Percentiles rank a stretch among this genome's conserved stretches.
Evolutionary conservation across 2,888 invertebrate genomes (phyloP).

Genomic region (Hydrotaea cyrtoneurina): DNA sequence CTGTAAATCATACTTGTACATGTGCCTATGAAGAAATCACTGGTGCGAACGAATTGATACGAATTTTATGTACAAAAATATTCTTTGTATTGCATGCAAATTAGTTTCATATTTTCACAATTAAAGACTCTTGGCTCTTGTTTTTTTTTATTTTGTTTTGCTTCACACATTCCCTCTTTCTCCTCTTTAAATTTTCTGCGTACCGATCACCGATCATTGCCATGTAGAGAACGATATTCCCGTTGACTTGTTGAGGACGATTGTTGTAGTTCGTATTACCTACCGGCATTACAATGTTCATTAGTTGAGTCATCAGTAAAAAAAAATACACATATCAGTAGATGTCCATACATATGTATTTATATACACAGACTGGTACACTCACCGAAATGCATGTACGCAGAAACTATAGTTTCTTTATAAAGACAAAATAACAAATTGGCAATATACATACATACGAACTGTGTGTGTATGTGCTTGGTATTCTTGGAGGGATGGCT

Average conservation of each 20-base stretch:
- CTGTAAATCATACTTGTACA: too few species aligned
- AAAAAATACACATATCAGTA: background rate
- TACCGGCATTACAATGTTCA: background rate
- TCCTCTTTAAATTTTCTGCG: background rate
- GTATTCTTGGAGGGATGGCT: constrained; percentile 23
- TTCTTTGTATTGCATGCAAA: constrained; percentile 45
- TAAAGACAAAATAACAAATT: constrained; percentile 8
- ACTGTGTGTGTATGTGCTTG: background rate
- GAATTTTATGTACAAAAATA: too few species aligned
- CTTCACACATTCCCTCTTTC: background rate
- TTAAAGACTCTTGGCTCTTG: background rate
- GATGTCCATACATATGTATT: constrained; percentile 9
- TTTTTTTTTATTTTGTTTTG: background rate
- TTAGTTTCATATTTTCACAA: constrained; percentile 45
- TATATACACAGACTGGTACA: background rate
- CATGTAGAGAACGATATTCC: background rate
- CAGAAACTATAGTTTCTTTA: background rate
- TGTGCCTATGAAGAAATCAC: too few species aligned
- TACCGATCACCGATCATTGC: background rate
- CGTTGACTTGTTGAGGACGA: background rate
- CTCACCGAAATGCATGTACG: background rate
- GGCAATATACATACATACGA: background rate
- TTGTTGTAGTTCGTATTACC: background rate
- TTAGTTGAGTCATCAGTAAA: constrained; percentile 14
- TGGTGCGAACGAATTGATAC: too few species aligned